Conservation (phyloP, 2,797 vertebrate genomes). For the Loriculus beryllinus region DNA sequence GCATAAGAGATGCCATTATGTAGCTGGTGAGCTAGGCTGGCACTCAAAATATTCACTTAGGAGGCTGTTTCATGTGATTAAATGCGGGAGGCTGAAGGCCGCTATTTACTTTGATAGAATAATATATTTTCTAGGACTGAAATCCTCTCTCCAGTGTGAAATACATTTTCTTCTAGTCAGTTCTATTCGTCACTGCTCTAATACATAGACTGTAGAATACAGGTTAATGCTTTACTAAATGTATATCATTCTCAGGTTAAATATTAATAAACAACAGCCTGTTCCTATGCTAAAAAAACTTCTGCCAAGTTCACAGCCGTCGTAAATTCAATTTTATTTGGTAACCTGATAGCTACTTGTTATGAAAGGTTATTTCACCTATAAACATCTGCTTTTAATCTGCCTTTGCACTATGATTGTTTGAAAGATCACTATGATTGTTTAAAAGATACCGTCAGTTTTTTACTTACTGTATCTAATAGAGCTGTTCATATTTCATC, state of each 20-base stretch:
- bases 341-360: slow-evolving; percentile 47
- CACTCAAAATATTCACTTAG: background rate
- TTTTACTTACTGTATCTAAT: background rate
- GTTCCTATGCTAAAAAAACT: background rate
- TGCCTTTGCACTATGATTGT: background rate
- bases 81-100: background rate
- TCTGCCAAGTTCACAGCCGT: slow-evolving; percentile 22
- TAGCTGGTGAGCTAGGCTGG: background rate
- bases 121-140: background rate
- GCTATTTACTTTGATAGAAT: background rate
- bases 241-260: slow-evolving; percentile 15
- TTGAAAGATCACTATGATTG: slow-evolving; percentile 14
- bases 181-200: background rate
- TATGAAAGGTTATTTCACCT: slow-evolving; percentile 21
- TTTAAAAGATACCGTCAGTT: slow-evolving; percentile 17
- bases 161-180: background rate
- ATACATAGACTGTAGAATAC: background rate
- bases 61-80: background rate
- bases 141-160: background rate
- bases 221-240: background rate
- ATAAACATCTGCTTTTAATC: slow-evolving; percentile 62
- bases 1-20: background rate
- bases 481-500: slow-evolving; percentile 14
- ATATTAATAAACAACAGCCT: slow-evolving; percentile 39
- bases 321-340: slow-evolving; percentile 57